These are phyloP conservation scores for Synanthedon myopaeformis DNA, from an alignment of 2,888 invertebrate genomes.

Conservation along the genomic window DNA sequence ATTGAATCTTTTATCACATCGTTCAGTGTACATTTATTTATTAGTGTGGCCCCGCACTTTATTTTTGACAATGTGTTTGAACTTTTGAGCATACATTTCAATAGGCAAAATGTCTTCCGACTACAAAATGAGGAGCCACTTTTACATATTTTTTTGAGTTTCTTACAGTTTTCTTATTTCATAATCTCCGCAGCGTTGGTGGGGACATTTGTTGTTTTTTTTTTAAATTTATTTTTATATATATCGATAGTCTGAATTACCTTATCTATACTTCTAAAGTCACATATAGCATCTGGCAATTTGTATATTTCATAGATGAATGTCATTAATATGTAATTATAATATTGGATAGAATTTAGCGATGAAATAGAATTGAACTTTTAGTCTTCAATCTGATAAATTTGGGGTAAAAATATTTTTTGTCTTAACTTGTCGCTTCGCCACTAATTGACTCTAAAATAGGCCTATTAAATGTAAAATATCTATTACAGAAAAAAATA, in stretches of 20 bases:
- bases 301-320: constrained; percentile 4
- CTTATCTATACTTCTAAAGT: constrained; percentile 35
- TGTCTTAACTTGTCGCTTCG: too few relatives aligned
- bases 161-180: background rate
- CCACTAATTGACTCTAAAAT: too few relatives aligned
- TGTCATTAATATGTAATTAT: too few relatives aligned
- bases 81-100: too few relatives aligned
- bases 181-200: constrained; percentile 20
- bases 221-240: constrained; percentile 2
- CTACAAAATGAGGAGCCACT: too few relatives aligned
- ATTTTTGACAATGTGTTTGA: background rate
- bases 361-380: too few relatives aligned
- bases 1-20: constrained; percentile 57
- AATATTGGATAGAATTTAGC: too few relatives aligned
- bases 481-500: too few relatives aligned
- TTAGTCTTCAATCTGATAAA: too few relatives aligned
- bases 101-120: too few relatives aligned
- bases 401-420: too few relatives aligned
- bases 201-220: constrained; percentile 26
- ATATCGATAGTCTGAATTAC: constrained; percentile 3
- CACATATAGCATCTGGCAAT: constrained; percentile 44
- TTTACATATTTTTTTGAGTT: background rate
- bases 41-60: constrained; percentile 7
- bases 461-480: too few relatives aligned
- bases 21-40: constrained; percentile 45